A percentile compares a stretch with the other conserved stretches of the same genome.
phyloP scores from a whole-genome alignment of 2,113 vertebrate genomes.

The Leptodactylus fuscus region DNA sequence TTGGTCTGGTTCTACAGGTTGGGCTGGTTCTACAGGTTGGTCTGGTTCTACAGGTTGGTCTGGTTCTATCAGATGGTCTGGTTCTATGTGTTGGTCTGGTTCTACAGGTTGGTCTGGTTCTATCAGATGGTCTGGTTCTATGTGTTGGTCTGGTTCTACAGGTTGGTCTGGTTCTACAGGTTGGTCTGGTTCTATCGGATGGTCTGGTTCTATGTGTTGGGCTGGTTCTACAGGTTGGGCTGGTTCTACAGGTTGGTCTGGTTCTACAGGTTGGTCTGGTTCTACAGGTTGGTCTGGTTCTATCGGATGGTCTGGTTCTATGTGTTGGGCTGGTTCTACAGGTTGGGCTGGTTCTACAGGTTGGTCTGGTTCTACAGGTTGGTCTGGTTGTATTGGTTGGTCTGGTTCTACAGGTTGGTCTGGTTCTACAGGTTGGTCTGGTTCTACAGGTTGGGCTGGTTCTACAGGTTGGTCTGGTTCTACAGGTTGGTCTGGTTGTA shows the following conservation, averaged over 20 bases:
- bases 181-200: neutral
- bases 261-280: neutral
- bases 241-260: neutral
- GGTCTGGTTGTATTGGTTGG: neutral
- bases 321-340: neutral
- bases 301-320: neutral
- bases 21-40: neutral
- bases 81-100: neutral
- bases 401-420: neutral
- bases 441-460: neutral
- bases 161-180: neutral
- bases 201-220: neutral
- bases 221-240: neutral
- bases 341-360: neutral
- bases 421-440: neutral
- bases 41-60: neutral
- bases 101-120: neutral
- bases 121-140: neutral
- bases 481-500: neutral
- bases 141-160: neutral
- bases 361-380: neutral
- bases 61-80: too few species aligned
- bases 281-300: neutral
- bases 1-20: neutral
- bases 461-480: neutral